These are phyloP conservation scores for Chrysoperla carnea DNA, from an alignment of 1,140 invertebrate species.

Conservation along the genomic window DNA sequence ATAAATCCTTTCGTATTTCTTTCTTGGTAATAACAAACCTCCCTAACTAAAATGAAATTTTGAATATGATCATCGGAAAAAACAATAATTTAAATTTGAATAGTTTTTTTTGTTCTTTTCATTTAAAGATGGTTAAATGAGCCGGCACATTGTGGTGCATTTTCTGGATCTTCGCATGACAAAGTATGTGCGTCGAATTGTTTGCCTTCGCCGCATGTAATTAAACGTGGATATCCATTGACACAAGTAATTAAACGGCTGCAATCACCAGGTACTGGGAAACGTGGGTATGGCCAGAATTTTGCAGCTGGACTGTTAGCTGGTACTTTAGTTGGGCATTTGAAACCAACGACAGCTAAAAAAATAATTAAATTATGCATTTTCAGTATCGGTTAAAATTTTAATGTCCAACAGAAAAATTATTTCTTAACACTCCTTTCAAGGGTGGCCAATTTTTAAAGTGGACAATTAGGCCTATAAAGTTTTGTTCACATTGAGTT, in stretches of 20 bases:
- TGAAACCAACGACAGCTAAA: slow-evolving; percentile 61
- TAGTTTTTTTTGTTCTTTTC: too few relatives aligned
- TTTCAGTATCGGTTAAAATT: background rate
- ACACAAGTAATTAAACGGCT: slow-evolving; percentile 75
- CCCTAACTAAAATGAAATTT: too few relatives aligned
- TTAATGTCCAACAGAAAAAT: background rate
- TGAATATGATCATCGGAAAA: too few relatives aligned
- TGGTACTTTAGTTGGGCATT: slow-evolving; percentile 64
- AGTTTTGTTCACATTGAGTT: too few relatives aligned
- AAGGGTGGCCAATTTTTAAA: background rate
- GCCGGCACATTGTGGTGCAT: too few relatives aligned
- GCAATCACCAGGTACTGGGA: slow-evolving; percentile 66
- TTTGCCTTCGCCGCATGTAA: slow-evolving; percentile 70
- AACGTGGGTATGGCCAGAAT: slow-evolving; percentile 83
- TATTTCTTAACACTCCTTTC: background rate
- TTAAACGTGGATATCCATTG: slow-evolving; percentile 65
- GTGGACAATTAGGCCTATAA: too few relatives aligned
- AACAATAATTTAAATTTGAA: too few relatives aligned
- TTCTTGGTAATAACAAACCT: too few relatives aligned
- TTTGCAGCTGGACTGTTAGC: slow-evolving; percentile 57
- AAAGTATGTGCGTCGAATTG: slow-evolving; percentile 67
- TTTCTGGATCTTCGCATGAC: slow-evolving; percentile 52
- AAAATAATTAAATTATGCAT: too few relatives aligned
- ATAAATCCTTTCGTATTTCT: too few relatives aligned
- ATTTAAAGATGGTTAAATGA: too few relatives aligned